Base-by-base conservation (phyloP, 2,888 invertebrate genomes). In the Drosophila helvetica region DNA sequence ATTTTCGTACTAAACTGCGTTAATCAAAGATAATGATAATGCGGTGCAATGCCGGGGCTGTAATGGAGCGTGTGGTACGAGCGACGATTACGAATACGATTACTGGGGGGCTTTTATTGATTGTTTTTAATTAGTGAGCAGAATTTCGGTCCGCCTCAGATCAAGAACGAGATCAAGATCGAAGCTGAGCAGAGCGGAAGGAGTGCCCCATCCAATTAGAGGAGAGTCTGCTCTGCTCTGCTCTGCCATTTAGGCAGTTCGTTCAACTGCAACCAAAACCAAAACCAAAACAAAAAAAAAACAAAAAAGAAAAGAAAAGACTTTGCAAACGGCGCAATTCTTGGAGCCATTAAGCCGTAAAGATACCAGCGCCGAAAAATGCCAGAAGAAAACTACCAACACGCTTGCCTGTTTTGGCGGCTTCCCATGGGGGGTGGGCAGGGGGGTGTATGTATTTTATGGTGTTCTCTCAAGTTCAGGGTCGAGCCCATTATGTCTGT, bases 1-100 rank as follows among this genome's bases (percentile, higher is more conserved):
- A 88, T 86, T 88, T 86, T 79, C 59, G 70, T 74, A 72, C 80
- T 86, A 88, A 83, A 86, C 88, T 83, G 88, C 77, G 88, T 86
- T 83, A 88, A 83, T 83, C 86, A 74, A 71, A 65, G 79, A 59
- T 88, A 83, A 83, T 86, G 75, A 77, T 86, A 77, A 75, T 79
- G 86, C 64, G 53, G 27, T 59, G 63, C 33, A 67, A 30, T 65
- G 33, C 45, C 22, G 58, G 30, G 51, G 17, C 22, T 61, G 55
- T 55, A 55, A 18, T 38, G 54, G 50, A 57, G 33, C 12, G 33
- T 58, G 54, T 71, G 55, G 67, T 47, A 55, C 66, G 67, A 25
- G 33, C 33, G 33, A 15, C 33, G 33, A 33, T 33, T 33, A 33
- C 12, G 12, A 33, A 12, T 33, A 33, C 19, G 57, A 56, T 51